These are phyloP conservation scores for Octopus bimaculoides DNA, from an alignment of 1,140 invertebrate genomes.

Conservation along the genomic window DNA sequence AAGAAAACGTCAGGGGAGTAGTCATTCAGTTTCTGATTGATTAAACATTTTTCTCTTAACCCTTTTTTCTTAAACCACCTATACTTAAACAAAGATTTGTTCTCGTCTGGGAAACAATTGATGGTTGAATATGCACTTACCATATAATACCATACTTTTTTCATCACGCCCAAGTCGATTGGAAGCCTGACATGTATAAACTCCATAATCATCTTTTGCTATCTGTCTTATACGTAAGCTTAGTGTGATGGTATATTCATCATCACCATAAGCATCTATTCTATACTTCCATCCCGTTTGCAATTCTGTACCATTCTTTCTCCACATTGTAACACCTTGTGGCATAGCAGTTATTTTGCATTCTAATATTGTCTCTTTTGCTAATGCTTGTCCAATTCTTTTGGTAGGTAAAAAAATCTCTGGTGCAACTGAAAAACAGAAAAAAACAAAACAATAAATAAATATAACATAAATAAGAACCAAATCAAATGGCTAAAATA, in stretches of 20 bases:
- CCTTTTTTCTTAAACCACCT: too few relatives aligned
- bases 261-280: slow-evolving; percentile 71
- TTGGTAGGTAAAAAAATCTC: slow-evolving; percentile 43
- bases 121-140: slow-evolving; percentile 61
- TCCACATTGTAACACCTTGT: slow-evolving; percentile 82
- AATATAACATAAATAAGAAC: too few relatives aligned
- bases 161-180: slow-evolving; percentile 84
- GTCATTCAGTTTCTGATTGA: too few relatives aligned
- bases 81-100: too few relatives aligned
- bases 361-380: slow-evolving; percentile 66
- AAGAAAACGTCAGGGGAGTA: too few relatives aligned
- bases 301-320: slow-evolving; percentile 65
- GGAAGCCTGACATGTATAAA: slow-evolving; percentile 85
- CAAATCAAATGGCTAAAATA: too few relatives aligned
- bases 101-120: too few relatives aligned
- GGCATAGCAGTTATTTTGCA: slow-evolving; percentile 89
- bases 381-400: slow-evolving; percentile 42
- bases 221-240: slow-evolving; percentile 78
- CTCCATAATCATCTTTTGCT: slow-evolving; percentile 75
- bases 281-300: slow-evolving; percentile 66
- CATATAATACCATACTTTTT: slow-evolving; percentile 79
- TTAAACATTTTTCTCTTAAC: too few relatives aligned
- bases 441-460: background rate
- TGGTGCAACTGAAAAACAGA: slow-evolving; percentile 45
- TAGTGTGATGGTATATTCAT: slow-evolving; percentile 80